Conservation (phyloP, 2,888 invertebrate species). For the Nezara viridula region DNA sequence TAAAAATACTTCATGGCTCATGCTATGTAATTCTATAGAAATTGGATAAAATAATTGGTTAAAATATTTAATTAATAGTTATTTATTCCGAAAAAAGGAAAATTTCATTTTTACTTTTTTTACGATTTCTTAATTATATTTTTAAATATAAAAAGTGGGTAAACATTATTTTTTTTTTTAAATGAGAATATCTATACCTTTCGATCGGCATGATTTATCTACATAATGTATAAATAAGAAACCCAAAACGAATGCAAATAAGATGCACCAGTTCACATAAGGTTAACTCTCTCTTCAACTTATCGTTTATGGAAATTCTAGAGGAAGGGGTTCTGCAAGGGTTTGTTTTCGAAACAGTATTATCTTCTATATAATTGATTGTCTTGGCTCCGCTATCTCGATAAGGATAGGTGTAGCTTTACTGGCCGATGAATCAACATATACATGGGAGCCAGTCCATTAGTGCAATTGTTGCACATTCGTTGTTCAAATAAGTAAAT, state of each 20-base stretch:
- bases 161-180: no score
- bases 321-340: not conserved
- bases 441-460: not conserved
- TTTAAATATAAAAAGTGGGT: no score
- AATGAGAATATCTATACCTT: no score
- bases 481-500: not conserved
- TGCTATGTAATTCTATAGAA: no score
- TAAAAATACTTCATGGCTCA: no score
- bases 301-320: not conserved
- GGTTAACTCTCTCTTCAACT: not conserved
- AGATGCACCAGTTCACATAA: not conserved
- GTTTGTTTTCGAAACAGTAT: not conserved
- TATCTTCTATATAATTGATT: not conserved
- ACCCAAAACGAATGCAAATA: not conserved
- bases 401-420: not conserved
- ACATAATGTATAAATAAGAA: not conserved
- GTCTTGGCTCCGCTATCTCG: not conserved
- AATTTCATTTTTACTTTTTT: no score
- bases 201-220: not conserved
- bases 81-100: no score
- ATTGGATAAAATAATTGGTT: no score
- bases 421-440: not conserved
- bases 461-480: not conserved
- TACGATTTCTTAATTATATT: no score
- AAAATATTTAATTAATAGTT: no score